Base-by-base conservation (phyloP, 2,888 invertebrate species). In the Drosophila nigricruria region DNA sequence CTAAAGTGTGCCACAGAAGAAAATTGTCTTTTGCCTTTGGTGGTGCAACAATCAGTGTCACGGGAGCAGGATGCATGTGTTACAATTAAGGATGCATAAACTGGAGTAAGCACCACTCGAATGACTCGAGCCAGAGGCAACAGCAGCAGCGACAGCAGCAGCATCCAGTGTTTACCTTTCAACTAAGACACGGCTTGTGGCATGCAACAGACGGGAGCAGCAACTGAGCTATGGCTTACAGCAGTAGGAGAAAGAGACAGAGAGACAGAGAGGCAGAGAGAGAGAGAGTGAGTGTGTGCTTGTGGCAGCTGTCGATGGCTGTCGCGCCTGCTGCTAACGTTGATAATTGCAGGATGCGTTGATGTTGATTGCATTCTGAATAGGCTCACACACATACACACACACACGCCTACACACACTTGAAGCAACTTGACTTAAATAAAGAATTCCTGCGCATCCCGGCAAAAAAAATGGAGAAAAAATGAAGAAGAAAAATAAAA, bases 81-180 rank as follows among this genome's bases (percentile, higher is more conserved):
- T 56, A 90, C 90, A 87, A 87, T 87, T 89, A 87, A 86, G 90
- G 86, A 89, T 87, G 90, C 90, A 89, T 76, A 77, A 87, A 88
- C 76, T 89, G 86, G 83, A 87, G 89, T 87, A 88, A 85, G 86
- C 90, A 79, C 90, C 70, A 70, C 75, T 73, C 63, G 59, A 63
- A 68, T 66, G 64, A 43, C 30, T 49, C 49, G 30, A 45, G 52
- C 58, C 18, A 53, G 70, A 45, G 64, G 58, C 65, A 34, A 50
- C 45, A n/a, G 43, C 49, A 18, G 0, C 27, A 30, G 12, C 6
- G 38, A 57, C 34, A 47, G 27, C n/a, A 47, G 30, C 12, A 42
- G 62, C 30, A 20, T 42, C 49, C 45, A 67, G 59, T 82, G 88
- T 88, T 84, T 82, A 84, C 88, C 85, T 84, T 79, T 66, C 56